phyloP scores from a whole-genome alignment of 2,888 invertebrate species.

The Metellina segmentata region DNA sequence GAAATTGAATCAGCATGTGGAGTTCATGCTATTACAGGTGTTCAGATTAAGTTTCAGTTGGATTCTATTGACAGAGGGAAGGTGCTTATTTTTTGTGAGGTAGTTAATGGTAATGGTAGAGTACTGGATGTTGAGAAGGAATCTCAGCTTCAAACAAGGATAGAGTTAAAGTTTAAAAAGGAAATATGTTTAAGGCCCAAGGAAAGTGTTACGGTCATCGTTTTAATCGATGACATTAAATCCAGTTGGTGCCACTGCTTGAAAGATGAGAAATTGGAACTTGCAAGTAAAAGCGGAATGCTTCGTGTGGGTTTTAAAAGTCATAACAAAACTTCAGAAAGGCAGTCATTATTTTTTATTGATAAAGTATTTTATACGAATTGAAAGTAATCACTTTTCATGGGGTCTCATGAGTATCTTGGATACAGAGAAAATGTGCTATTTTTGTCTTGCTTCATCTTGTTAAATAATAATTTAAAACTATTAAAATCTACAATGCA shows the following conservation, averaged over 20 bases:
- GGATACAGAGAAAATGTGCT: background rate
- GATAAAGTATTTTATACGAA: slow-evolving; percentile 15
- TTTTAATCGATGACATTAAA: background rate
- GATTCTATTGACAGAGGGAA: background rate
- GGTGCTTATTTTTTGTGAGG: background rate
- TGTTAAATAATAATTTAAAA: too few species aligned
- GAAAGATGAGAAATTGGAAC: background rate
- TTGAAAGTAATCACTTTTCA: background rate
- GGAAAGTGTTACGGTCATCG: background rate
- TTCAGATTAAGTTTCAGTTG: slow-evolving; percentile 19
- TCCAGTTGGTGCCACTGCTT: background rate
- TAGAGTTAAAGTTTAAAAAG: slow-evolving; percentile 4
- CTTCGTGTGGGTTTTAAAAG: background rate
- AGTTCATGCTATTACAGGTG: background rate
- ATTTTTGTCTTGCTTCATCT: too few species aligned
- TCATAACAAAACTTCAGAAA: background rate
- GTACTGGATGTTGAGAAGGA: background rate
- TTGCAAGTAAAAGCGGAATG: background rate
- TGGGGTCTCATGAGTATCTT: background rate
- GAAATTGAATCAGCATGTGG: background rate
- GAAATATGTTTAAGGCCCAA: background rate
- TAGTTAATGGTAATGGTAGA: background rate
- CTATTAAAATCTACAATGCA: too few species aligned
- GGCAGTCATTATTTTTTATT: slow-evolving; percentile 6
- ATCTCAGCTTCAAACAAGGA: background rate